Evolutionary conservation across 1,140 invertebrate species (phyloP).

Genomic region (Lucilia cuprina): DNA sequence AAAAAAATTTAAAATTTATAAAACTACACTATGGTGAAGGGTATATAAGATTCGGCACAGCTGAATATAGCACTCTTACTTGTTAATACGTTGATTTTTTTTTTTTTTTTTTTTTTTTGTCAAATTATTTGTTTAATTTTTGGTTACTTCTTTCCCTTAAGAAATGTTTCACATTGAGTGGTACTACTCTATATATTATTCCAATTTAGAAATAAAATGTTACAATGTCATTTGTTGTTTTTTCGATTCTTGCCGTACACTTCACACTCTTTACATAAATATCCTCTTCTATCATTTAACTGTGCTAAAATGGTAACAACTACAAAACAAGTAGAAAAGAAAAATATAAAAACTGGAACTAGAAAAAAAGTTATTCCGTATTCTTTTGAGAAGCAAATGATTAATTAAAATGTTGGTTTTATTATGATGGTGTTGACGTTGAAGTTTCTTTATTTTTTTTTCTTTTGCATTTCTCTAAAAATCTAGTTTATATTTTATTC

Average conservation of each 20-base stretch:
- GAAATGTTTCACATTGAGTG: neutral
- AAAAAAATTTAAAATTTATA: no score
- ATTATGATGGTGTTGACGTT: constrained; percentile 1
- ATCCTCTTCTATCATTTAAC: no score
- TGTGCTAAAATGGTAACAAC: no score
- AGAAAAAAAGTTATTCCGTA: neutral
- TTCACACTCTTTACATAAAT: no score
- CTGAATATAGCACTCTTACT: no score
- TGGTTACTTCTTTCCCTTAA: neutral
- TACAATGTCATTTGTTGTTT: neutral
- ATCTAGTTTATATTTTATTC: no score
- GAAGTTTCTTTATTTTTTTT: neutral
- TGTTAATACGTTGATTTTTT: no score
- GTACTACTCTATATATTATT: neutral
- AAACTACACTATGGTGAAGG: no score
- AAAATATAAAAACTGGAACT: neutral
- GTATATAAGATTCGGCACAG: no score
- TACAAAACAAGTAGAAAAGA: neutral
- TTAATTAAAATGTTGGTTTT: constrained; percentile 17
- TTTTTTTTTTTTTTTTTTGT: no score
- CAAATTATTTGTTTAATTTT: neutral
- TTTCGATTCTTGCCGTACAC: neutral
- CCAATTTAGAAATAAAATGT: neutral
- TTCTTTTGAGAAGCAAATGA: constrained; percentile 11
- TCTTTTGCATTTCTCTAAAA: neutral